A percentile compares a stretch with the other conserved stretches of the same genome.
phyloP scores from a whole-genome alignment of 2,797 vertebrate genomes.

The Gymnothorax javanicus region DNA sequence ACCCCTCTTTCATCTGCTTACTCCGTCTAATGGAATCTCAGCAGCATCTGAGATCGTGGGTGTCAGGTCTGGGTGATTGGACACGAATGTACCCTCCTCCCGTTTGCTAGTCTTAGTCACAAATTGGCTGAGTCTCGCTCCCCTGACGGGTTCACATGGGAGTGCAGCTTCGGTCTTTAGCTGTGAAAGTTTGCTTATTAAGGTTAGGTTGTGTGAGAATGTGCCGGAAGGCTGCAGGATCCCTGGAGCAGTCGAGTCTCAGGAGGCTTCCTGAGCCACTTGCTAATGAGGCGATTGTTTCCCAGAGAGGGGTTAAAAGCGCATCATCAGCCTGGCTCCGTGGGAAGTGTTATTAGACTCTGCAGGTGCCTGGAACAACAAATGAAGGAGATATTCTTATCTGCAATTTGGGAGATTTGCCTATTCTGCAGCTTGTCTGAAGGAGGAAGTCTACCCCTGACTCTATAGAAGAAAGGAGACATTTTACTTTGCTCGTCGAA shows the following conservation, averaged over 20 bases:
- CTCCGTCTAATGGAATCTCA: too few species aligned
- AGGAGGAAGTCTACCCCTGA: neutral
- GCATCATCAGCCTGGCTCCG: neutral
- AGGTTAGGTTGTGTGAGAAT: conserved; percentile 20
- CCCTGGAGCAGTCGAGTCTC: conserved; percentile 10
- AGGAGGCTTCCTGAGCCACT: conserved; percentile 37
- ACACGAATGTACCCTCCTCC: too few species aligned
- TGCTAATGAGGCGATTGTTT: conserved; percentile 36
- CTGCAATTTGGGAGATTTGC: neutral
- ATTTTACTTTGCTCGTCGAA: conserved; percentile 2
- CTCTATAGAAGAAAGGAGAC: neutral
- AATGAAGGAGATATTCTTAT: neutral
- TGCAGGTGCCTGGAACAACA: neutral
- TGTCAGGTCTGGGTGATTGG: too few species aligned
- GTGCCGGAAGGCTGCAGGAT: neutral
- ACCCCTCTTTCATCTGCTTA: too few species aligned
- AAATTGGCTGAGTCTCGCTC: neutral
- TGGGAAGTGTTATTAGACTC: neutral
- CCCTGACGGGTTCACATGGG: neutral
- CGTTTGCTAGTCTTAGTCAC: neutral
- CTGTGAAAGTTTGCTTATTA: conserved; percentile 36
- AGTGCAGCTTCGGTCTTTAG: conserved; percentile 19
- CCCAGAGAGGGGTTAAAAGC: conserved; percentile 33
- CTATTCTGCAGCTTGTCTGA: neutral
- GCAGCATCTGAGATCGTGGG: too few species aligned